Percentiles rank a stretch among this genome's conserved stretches.
These are phyloP conservation scores for Bedellia somnulentella DNA, from an alignment of 2,888 invertebrate species.

Conservation along the genomic window DNA sequence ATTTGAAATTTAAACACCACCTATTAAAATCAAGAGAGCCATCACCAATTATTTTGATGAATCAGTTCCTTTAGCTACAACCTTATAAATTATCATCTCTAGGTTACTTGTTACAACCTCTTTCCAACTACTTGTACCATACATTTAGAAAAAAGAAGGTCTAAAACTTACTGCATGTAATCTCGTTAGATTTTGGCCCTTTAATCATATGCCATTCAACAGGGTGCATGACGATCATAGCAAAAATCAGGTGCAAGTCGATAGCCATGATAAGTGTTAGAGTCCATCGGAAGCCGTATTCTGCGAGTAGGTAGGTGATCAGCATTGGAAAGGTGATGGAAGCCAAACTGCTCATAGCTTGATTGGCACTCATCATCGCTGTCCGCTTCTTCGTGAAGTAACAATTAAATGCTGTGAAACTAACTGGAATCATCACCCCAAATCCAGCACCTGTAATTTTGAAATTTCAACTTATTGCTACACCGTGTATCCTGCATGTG, in stretches of 20 bases:
- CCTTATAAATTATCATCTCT: too few species aligned
- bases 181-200: too few species aligned
- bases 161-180: too few species aligned
- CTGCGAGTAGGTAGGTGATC: conserved; percentile 61
- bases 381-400: conserved; percentile 72
- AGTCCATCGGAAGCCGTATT: conserved; percentile 73
- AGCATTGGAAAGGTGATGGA: conserved; percentile 69
- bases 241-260: conserved; percentile 67
- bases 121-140: too few species aligned
- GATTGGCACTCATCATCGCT: conserved; percentile 75
- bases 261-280: conserved; percentile 67
- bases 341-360: conserved; percentile 68
- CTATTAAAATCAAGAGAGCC: too few species aligned
- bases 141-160: too few species aligned
- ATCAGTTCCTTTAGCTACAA: too few species aligned
- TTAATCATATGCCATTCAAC: conserved; percentile 69
- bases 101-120: too few species aligned
- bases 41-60: too few species aligned
- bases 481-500: too few species aligned
- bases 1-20: too few species aligned
- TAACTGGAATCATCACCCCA: conserved; percentile 72
- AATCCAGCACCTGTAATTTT: conserved; percentile 64
- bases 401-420: conserved; percentile 73
- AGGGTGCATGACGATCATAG: conserved; percentile 73
- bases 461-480: too few species aligned